Conservation (phyloP, 2,888 invertebrate genomes). For the Phrixothrix hirtus region DNA sequence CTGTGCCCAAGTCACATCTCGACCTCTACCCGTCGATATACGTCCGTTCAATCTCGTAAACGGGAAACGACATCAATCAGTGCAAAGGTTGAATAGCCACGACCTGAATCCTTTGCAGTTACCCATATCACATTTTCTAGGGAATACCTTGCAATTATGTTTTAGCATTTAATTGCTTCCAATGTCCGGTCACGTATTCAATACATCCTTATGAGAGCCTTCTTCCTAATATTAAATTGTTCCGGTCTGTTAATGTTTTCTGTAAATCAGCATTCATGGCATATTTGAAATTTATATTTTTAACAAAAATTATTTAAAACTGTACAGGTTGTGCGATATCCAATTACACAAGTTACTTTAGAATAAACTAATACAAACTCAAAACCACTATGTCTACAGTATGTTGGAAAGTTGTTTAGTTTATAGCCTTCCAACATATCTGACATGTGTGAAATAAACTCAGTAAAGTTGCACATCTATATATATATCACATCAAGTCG, state of each 20-base stretch:
- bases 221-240: conserved; percentile 17
- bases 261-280: conserved; percentile 27
- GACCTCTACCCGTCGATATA: conserved; percentile 32
- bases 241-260: conserved; percentile 20
- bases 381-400: conserved; percentile 30
- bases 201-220: conserved; percentile 28
- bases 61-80: conserved; percentile 37
- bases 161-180: conserved; percentile 17
- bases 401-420: conserved; percentile 35
- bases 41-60: conserved; percentile 36
- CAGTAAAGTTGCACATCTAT: conserved; percentile 39
- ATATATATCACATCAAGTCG: conserved; percentile 41
- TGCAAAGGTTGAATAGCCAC: conserved; percentile 26
- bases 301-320: too few relatives aligned
- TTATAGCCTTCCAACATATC: conserved; percentile 38
- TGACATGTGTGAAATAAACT: conserved; percentile 43
- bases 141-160: conserved; percentile 21
- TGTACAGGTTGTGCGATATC: too few relatives aligned
- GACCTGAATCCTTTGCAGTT: conserved; percentile 16
- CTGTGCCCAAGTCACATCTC: conserved; percentile 34
- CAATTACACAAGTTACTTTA: too few relatives aligned
- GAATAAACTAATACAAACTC: too few relatives aligned
- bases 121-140: conserved; percentile 10
- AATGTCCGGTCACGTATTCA: conserved; percentile 26
- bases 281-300: conserved; percentile 26